Evolutionary conservation across 2,888 invertebrate genomes (phyloP).

Genomic region (Caenorhabditis japonica): DNA sequence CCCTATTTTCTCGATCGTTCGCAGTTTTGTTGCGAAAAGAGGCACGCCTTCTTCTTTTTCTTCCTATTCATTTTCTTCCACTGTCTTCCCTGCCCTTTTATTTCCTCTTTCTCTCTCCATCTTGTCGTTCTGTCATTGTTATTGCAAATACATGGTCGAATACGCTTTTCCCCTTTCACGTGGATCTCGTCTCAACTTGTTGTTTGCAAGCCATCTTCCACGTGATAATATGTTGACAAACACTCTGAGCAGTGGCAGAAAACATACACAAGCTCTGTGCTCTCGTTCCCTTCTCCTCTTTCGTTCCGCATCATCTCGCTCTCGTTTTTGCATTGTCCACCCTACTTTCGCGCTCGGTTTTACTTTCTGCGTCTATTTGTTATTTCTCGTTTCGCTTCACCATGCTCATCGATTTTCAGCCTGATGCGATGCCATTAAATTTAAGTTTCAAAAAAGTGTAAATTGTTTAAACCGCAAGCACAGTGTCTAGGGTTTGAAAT

Average conservation of each 20-base stretch:
- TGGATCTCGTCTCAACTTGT: slow-evolving; percentile 12
- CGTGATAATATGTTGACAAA: not conserved
- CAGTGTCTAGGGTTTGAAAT: no score
- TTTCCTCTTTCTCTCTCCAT: not conserved
- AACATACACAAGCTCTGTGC: slow-evolving; percentile 9
- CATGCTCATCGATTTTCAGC: slow-evolving; percentile 12
- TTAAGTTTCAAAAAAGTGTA: no score
- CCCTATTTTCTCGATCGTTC: no score
- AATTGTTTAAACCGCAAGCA: no score
- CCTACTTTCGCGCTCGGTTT: not conserved
- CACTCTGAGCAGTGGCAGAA: slow-evolving; percentile 7
- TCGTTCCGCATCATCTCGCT: not conserved
- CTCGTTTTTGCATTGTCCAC: slow-evolving; percentile 8
- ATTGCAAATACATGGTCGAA: no score
- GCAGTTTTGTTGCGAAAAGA: no score
- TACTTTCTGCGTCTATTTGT: slow-evolving; percentile 6
- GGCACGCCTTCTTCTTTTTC: no score
- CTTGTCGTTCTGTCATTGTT: not conserved
- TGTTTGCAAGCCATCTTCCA: slow-evolving; percentile 6
- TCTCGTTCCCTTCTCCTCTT: slow-evolving; percentile 3
- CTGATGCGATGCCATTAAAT: no score
- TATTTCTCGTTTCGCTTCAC: not conserved
- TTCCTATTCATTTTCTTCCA: no score
- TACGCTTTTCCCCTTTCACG: not conserved
- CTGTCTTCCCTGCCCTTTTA: not conserved